Conservation (phyloP, 2,888 invertebrate species). For the Polylopha cassiicola region DNA sequence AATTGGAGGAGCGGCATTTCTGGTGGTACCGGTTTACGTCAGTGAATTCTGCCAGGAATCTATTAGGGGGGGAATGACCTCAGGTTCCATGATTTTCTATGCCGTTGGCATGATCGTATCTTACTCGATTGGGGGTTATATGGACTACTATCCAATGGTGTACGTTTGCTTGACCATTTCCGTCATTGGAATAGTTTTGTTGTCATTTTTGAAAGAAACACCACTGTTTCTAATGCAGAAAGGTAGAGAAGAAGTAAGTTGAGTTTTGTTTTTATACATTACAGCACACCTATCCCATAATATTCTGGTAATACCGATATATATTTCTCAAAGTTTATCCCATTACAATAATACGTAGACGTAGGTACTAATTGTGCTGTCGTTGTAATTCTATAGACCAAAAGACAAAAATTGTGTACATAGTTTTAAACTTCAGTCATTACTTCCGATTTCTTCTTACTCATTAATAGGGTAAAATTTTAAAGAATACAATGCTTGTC, state of each 20-base stretch:
- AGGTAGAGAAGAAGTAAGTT: conserved; percentile 49
- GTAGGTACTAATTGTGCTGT: too few relatives aligned
- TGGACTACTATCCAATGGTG: conserved; percentile 45
- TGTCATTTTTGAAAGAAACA: conserved; percentile 46
- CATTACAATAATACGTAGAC: too few relatives aligned
- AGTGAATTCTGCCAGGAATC: conserved; percentile 57
- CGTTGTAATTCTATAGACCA: too few relatives aligned
- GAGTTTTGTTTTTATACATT: conserved; percentile 9
- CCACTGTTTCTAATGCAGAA: conserved; percentile 51
- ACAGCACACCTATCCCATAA: too few relatives aligned
- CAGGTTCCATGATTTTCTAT: conserved; percentile 45
- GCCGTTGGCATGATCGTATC: conserved; percentile 52
- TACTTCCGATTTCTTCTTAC: too few relatives aligned
- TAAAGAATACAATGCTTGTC: too few relatives aligned
- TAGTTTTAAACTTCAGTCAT: too few relatives aligned
- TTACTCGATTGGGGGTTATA: conserved; percentile 47
- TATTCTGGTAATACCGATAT: too few relatives aligned
- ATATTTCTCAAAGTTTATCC: too few relatives aligned
- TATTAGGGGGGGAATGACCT: conserved; percentile 52
- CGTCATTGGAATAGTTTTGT: conserved; percentile 31
- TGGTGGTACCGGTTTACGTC: conserved; percentile 46
- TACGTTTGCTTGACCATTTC: conserved; percentile 41
- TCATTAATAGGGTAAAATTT: too few relatives aligned
- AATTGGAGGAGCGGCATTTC: conserved; percentile 37
- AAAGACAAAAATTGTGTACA: too few relatives aligned